Evolutionary conservation across 2,113 vertebrate species (phyloP).

Genomic region (Willisornis vidua): DNA sequence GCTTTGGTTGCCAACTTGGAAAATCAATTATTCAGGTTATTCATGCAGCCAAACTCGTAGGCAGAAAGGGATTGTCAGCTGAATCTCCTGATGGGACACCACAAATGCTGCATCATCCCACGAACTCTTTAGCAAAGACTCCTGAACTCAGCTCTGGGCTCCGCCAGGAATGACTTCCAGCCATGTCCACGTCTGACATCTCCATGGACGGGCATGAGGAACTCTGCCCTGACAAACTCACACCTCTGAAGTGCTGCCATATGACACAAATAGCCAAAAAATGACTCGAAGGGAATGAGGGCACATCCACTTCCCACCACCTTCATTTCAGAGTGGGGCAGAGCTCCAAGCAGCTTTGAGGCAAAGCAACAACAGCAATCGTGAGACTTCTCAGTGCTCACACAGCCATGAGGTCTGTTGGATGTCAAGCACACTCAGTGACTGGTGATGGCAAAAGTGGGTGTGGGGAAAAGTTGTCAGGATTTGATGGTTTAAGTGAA

Average conservation of each 20-base stretch:
- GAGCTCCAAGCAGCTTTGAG: not conserved
- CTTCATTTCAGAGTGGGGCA: not conserved
- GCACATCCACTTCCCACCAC: not conserved
- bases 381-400: not conserved
- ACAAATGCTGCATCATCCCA: fast-evolving
- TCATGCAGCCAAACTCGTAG: not conserved
- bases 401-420: not conserved
- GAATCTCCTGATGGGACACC: not conserved
- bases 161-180: not conserved
- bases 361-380: not conserved
- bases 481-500: slow-evolving; percentile 23
- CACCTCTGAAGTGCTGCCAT: not conserved
- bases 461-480: not conserved
- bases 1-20: not conserved
- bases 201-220: not conserved
- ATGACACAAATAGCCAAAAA: not conserved
- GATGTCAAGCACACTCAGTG: not conserved
- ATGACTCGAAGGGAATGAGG: fast-evolving
- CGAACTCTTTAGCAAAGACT: not conserved
- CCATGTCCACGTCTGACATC: not conserved
- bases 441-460: not conserved
- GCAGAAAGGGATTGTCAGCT: not conserved
- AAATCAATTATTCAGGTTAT: not conserved
- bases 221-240: not conserved
- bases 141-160: not conserved